Evolutionary conservation across 2,113 vertebrate genomes (phyloP), one percentile per base, ranked within the genome.

Genomic region (Hymenochirus boettgeri): DNA sequence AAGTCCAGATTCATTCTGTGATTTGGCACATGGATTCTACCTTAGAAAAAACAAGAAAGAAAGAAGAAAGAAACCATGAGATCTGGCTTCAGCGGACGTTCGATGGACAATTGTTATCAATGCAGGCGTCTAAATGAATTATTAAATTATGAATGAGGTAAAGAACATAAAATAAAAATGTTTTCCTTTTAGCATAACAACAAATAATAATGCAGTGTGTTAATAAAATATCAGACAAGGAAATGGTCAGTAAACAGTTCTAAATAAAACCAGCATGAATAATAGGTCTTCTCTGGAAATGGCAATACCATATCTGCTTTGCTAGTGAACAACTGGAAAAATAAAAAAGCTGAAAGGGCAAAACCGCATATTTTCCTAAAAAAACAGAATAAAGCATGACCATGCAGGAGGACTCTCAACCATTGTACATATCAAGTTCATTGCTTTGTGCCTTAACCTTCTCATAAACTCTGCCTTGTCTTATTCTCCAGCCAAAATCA

Each of bases 181-280:
- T 35, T 35, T 73, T 75, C 75, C 76, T 80, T 75, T 76, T 46
- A 23, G 21, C 42, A 70, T 76, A 73, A 61, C 62, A 56, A 79
- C 71, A 0, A 6, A 80, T 25, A 4, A 42, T 85, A 74, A 82
- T 84, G 83, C 83, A 83, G 76, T 81, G 79, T 74, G 69, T 55
- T 67, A 58, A 74, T 73, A 60, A 25, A 71, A 58, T 62, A 62
- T 77, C 48, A 2, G 1, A 21, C 62, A 71, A 69, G 26, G 72
- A 69, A 72, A 54, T 79, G 85, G 85, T 88, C 85, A 77, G 46
- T 73, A 71, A 80, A 83, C 87, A 86, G 87, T 89, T 87, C 85
- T 74, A 9, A 72, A 25, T 55, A 71, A 39, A 65, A 46, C n/a
- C 45, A 80, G 70, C 73, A 79, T 77, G 23, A 31, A 21, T 25